Evolutionary conservation across 2,113 vertebrate genomes (phyloP), one percentile per base, ranked within the genome.

Genomic region (Castor canadensis): DNA sequence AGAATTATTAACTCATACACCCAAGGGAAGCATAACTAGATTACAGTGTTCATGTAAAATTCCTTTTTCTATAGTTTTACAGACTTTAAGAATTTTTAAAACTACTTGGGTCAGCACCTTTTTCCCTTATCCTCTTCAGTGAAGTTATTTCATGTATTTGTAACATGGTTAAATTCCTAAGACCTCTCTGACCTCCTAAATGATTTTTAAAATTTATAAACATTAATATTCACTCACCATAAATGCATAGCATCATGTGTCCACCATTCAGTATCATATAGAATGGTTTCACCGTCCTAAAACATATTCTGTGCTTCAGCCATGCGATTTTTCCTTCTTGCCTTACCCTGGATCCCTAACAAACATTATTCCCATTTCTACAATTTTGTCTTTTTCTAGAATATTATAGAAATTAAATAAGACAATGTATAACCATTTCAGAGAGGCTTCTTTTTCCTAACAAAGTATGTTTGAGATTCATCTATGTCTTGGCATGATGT

Each of bases 1-100:
- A 86, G 73, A 94, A 91, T 79, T 66, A 9, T 82, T 85, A 58
- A 77, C 45, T 40, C 24, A 22, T 72, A 38, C 7, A 60, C 62
- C 40, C 35, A 30, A 45, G 30, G 58, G 69, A 49, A 80, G 71
- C 20, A 66, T 90, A 71, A 79, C 30, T 96, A 88, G 32, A 86
- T 88, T 67, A 80, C 1, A 24, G 32, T 90, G 66, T 3, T 71
- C 26, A 47, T 10, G 15, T 52, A 85, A 22, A 72, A 28, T 47
- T 85, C 40, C 4, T 89, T 91, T 75, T 72, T 38, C 38, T 80
- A 89, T 81, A 90, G 35, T 87, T 81, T 87, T 89, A 75, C 9
- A 85, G 13, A 81, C 13, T 75, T 64, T 13, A 49, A 12, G 92
- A 19, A 88, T 79, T 96, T 92, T n/a, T 38, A 77, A 83, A 96